A percentile compares a stretch with the other conserved stretches of the same genome.
Evolutionary conservation across 1,140 invertebrate genomes (phyloP).

Genomic region (Ostrea denselamellosa): DNA sequence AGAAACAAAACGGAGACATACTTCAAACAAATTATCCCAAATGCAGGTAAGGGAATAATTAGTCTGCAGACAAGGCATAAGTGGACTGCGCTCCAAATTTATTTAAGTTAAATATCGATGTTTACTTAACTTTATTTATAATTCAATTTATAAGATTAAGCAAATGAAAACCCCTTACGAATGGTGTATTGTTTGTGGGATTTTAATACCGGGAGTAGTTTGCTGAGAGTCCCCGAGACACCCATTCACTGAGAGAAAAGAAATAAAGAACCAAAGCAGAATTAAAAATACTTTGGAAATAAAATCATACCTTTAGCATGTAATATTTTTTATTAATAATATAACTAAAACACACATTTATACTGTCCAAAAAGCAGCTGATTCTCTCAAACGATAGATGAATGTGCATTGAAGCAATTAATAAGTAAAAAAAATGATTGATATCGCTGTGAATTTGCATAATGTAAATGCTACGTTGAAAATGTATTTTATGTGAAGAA

Average conservation of each 20-base stretch:
- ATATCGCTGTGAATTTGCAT: conserved; percentile 26
- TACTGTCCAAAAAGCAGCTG: conserved; percentile 13
- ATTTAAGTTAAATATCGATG: conserved; percentile 38
- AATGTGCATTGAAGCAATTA: conserved; percentile 39
- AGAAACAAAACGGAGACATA: background rate
- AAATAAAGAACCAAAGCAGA: background rate
- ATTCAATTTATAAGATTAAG: conserved; percentile 37
- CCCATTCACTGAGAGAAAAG: background rate
- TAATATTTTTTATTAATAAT: background rate
- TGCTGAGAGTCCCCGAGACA: background rate
- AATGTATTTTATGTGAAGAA: conserved; percentile 39
- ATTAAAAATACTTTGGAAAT: background rate
- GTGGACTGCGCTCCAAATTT: conserved; percentile 15
- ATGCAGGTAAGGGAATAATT: conserved; percentile 2
- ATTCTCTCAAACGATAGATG: background rate
- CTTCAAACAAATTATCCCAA: conserved; percentile 12
- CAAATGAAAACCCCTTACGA: conserved; percentile 32
- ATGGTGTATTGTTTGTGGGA: conserved; percentile 14
- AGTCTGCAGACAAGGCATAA: background rate
- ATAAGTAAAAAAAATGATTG: conserved; percentile 37
- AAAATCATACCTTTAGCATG: background rate
- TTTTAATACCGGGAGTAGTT: conserved; percentile 23
- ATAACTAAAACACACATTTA: background rate
- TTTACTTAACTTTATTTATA: conserved; percentile 39
- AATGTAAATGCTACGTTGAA: conserved; percentile 36